Evolutionary conservation across 2,113 vertebrate genomes (phyloP).

Genomic region (Boleophthalmus pectinirostris): DNA sequence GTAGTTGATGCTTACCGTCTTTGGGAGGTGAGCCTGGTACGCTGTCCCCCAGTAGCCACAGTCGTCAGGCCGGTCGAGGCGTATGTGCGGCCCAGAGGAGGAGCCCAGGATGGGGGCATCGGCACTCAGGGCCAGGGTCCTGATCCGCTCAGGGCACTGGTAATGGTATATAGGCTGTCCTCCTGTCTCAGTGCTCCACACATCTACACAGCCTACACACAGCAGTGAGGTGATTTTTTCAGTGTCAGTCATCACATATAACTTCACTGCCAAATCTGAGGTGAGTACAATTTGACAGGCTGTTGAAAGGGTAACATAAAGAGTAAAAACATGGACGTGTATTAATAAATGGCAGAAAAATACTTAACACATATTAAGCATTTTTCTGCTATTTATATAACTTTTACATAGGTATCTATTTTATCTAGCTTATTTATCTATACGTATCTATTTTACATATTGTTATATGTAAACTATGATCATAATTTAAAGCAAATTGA

Average conservation of each 20-base stretch:
- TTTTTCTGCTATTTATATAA: too few relatives aligned
- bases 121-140: conserved; percentile 79
- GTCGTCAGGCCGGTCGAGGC: conserved; percentile 80
- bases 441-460: too few relatives aligned
- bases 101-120: conserved; percentile 78
- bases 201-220: conserved; percentile 82
- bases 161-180: conserved; percentile 84
- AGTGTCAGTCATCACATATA: background rate
- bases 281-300: background rate
- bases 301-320: background rate
- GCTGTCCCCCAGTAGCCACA: conserved; percentile 84
- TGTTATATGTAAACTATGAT: too few relatives aligned
- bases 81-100: conserved; percentile 80
- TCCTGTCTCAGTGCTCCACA: conserved; percentile 87
- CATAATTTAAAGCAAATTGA: too few relatives aligned
- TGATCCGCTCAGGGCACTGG: conserved; percentile 82
- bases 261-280: background rate
- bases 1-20: conserved; percentile 79
- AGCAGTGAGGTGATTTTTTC: background rate
- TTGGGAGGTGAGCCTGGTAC: conserved; percentile 80
- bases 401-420: too few relatives aligned
- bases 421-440: too few relatives aligned
- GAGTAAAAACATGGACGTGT: background rate
- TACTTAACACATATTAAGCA: too few relatives aligned
- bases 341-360: too few relatives aligned